These are phyloP conservation scores for Spinus pinus DNA, from an alignment of 2,797 vertebrate species.

Conservation along the genomic window DNA sequence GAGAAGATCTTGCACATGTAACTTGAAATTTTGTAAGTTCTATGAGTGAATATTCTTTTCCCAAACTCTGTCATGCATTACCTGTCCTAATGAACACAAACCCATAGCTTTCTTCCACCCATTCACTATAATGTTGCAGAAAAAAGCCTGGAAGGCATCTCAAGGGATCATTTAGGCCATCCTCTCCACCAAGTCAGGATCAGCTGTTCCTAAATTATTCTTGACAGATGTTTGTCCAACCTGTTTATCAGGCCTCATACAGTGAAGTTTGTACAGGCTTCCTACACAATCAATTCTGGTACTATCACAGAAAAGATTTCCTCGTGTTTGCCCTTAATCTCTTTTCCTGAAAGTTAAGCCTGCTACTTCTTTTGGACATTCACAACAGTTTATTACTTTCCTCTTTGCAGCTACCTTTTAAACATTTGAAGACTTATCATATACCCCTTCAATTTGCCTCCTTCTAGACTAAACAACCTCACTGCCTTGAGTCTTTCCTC, in stretches of 20 bases:
- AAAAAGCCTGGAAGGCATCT: not conserved
- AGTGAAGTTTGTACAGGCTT: not conserved
- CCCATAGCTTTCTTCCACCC: not conserved
- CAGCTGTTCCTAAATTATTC: conserved; percentile 16
- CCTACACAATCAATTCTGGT: not conserved
- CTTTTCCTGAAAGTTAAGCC: conserved; percentile 3
- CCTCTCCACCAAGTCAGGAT: not conserved
- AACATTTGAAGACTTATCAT: conserved; percentile 12
- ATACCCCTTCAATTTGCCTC: not conserved
- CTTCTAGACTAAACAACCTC: conserved; percentile 53
- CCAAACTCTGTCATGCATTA: not conserved
- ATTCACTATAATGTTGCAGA: not conserved
- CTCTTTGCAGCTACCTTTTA: conserved; percentile 25
- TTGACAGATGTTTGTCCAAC: conserved; percentile 21
- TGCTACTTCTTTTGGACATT: not conserved
- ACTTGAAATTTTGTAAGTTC: not conserved
- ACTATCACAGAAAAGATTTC: not conserved
- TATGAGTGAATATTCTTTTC: not conserved
- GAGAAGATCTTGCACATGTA: not conserved
- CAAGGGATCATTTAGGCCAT: not conserved
- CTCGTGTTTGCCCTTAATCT: not conserved
- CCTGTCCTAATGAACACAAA: not conserved
- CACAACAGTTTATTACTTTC: not conserved
- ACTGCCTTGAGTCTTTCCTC: not conserved
- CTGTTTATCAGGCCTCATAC: not conserved